Base-by-base conservation (phyloP, 2,113 vertebrate species). In the Sceloporus tristichus region DNA sequence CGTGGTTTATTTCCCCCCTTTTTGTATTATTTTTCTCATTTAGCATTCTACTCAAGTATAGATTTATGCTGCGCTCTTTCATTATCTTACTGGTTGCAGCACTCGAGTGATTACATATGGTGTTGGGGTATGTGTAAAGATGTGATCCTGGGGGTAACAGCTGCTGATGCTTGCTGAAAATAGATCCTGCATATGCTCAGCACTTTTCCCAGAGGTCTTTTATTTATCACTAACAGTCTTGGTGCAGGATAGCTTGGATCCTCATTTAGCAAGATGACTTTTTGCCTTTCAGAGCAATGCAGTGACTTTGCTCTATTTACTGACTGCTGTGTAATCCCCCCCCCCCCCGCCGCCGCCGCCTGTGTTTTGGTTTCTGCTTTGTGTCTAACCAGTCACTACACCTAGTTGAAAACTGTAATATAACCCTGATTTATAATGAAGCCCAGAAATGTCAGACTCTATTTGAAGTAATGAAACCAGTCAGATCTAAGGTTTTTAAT, bases 161-260 rank as follows among this genome's bases (percentile, higher is more conserved):
- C 98, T 99, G 98, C 98, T 99, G 98, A 98, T 98, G 97, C 97
- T 97, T 97, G 98, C 98, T 98, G 98, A 98, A 99, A 99, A 98
- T 98, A 98, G 98, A 98, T 97, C 97, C 97, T 96, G 97, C 92
- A 93, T 98, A 95, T 88, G 96, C 98, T 98, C 98, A 98, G 98
- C 98, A 98, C 96, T 98, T 99, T 98, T 97, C 96, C 97, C 97
- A 98, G 96, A 95, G 97, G 96, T 97, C 96, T 96, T 96, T 97
- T 98, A 98, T 98, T 98, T 98, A 98, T 98, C 98, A 97, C 97
- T 94, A 96, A 89, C 96, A 96, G 94, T 95, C 96, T 93, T 94
- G 88, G 94, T 96, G 95, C 95, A 96, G 95, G 96, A 96, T 96
- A 96, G 92, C 95, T 96, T 78, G 85, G 95, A 95, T 97, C 95